These are phyloP conservation scores for Corbicula japonica DNA, from an alignment of 2,888 invertebrate species.

Conservation along the genomic window DNA sequence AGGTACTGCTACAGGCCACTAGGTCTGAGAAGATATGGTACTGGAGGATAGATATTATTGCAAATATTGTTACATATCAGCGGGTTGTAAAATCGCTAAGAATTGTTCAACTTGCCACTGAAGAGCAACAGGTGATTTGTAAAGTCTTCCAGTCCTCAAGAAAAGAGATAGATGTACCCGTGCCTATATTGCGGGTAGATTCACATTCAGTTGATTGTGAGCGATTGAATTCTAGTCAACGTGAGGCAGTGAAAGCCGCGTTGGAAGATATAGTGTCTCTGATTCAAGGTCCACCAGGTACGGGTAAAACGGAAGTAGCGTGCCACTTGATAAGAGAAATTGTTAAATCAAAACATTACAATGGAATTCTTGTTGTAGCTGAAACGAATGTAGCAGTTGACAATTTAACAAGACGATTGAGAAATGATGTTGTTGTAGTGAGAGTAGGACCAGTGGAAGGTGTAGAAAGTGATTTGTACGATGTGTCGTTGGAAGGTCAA, in stretches of 20 bases:
- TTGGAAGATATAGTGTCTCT: slow-evolving; percentile 28
- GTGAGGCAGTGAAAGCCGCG: slow-evolving; percentile 25
- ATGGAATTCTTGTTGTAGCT: slow-evolving; percentile 52
- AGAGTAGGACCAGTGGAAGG: slow-evolving; percentile 40
- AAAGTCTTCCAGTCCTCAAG: too few relatives aligned
- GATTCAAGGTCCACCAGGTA: slow-evolving; percentile 64
- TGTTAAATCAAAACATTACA: slow-evolving; percentile 4
- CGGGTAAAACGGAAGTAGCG: slow-evolving; percentile 56
- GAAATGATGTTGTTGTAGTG: slow-evolving; percentile 35
- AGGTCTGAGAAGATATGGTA: slow-evolving; percentile 11
- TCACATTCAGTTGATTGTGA: too few relatives aligned
- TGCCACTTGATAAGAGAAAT: slow-evolving; percentile 41
- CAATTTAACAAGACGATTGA: slow-evolving; percentile 49
- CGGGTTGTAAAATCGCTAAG: slow-evolving; percentile 42
- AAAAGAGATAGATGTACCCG: too few relatives aligned
- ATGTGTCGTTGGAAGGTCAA: slow-evolving; percentile 51
- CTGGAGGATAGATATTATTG: slow-evolving; percentile 49
- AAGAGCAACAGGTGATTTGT: too few relatives aligned
- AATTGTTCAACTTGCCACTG: too few relatives aligned
- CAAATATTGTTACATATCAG: slow-evolving; percentile 46
- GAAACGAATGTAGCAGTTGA: slow-evolving; percentile 62
- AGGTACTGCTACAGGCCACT: slow-evolving; percentile 3
- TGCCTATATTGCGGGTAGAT: too few relatives aligned
- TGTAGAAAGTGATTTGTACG: slow-evolving; percentile 47
- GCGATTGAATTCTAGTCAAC: slow-evolving; percentile 31